These are phyloP conservation scores for Pachydiplax longipennis DNA, from an alignment of 2,888 invertebrate species.

Conservation along the genomic window DNA sequence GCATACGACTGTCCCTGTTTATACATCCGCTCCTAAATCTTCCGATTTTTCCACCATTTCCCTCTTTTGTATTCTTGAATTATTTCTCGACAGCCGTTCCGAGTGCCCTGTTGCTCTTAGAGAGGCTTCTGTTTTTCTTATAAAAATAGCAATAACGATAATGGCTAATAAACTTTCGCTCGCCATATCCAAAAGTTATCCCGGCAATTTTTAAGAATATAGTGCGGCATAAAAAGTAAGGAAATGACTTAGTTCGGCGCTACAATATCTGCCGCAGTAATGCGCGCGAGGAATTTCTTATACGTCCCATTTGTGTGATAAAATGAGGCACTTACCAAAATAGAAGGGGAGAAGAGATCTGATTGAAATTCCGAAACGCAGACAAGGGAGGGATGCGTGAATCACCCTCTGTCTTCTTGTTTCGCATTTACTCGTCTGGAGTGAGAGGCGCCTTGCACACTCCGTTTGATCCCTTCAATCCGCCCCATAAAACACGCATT, in stretches of 20 bases:
- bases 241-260: background rate
- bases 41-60: background rate
- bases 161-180: background rate
- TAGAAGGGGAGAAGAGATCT: background rate
- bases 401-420: background rate
- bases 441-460: background rate
- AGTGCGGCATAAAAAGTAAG: background rate
- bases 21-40: background rate
- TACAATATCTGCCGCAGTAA: background rate
- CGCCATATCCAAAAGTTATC: background rate
- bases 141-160: background rate
- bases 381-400: background rate
- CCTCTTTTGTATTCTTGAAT: background rate
- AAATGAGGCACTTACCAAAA: conserved; percentile 7
- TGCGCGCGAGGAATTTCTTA: background rate
- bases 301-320: background rate
- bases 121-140: background rate
- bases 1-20: too few species aligned
- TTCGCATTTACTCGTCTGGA: background rate
- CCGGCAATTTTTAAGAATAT: background rate
- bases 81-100: background rate
- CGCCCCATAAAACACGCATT: conserved; percentile 32
- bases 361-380: conserved; percentile 22
- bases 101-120: background rate
- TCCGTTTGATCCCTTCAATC: conserved; percentile 10